phyloP scores from a whole-genome alignment of 2,797 vertebrate genomes.

The Anolis apletophallus region DNA sequence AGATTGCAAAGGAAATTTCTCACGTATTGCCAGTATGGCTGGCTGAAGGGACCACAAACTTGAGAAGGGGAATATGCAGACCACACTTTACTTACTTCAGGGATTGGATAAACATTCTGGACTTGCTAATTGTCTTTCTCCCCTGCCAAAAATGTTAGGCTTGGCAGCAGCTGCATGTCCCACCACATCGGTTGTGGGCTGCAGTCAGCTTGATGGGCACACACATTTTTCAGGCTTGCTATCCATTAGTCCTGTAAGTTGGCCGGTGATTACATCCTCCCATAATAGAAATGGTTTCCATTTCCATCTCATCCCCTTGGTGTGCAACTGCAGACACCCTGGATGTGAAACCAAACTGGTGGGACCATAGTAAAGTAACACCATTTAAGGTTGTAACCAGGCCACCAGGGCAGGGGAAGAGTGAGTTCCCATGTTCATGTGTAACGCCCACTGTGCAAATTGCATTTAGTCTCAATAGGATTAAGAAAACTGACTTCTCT shows the following conservation, averaged over 20 bases:
- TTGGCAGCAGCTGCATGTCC: neutral
- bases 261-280: neutral
- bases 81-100: too few species aligned
- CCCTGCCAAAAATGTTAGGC: neutral
- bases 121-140: neutral
- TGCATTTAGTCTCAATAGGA: neutral
- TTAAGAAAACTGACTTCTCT: neutral
- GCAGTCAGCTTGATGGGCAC: neutral
- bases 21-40: too few species aligned
- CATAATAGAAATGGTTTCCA: too few species aligned
- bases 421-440: too few species aligned
- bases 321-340: neutral
- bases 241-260: neutral
- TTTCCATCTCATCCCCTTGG: neutral
- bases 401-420: neutral
- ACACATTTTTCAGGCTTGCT: neutral
- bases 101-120: neutral
- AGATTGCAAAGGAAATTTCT: too few species aligned
- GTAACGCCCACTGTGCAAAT: neutral
- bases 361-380: constrained; percentile 5
- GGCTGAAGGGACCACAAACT: too few species aligned
- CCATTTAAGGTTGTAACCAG: neutral
- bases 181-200: neutral
- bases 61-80: too few species aligned
- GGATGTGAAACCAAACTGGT: constrained; percentile 25